These are phyloP conservation scores for Eledone cirrhosa DNA, from an alignment of 2,888 invertebrate genomes.

Conservation along the genomic window DNA sequence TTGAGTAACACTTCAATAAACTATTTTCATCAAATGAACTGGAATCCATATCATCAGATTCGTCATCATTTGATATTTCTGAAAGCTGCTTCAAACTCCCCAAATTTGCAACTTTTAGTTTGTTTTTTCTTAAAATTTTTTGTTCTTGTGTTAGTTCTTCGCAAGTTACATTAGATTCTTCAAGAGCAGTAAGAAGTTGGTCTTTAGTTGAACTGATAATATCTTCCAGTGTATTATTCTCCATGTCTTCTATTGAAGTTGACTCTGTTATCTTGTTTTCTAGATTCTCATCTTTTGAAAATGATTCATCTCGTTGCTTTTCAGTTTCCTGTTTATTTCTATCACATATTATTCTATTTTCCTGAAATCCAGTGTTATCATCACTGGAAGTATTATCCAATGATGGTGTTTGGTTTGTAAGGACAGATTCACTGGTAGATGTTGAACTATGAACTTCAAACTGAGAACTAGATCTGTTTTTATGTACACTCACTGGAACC, in stretches of 20 bases:
- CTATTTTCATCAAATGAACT: not conserved
- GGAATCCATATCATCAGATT: constrained; percentile 13
- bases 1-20: not conserved
- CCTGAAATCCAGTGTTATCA: not conserved
- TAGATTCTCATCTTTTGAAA: not conserved
- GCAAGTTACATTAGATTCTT: too few relatives aligned
- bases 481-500: constrained; percentile 43
- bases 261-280: not conserved
- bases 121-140: too few relatives aligned
- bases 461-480: not conserved
- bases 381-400: not conserved
- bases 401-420: not conserved
- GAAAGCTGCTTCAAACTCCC: not conserved
- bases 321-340: not conserved
- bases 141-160: too few relatives aligned
- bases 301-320: too few relatives aligned
- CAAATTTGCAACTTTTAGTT: too few relatives aligned
- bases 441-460: not conserved
- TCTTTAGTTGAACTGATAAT: not conserved
- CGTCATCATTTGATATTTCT: constrained; percentile 21
- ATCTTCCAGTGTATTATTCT: not conserved
- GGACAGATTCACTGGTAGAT: too few relatives aligned
- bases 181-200: not conserved
- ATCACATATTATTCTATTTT: not conserved
- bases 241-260: not conserved